Evolutionary conservation across 2,113 vertebrate species (phyloP).

Genomic region (Pygoscelis antarcticus): DNA sequence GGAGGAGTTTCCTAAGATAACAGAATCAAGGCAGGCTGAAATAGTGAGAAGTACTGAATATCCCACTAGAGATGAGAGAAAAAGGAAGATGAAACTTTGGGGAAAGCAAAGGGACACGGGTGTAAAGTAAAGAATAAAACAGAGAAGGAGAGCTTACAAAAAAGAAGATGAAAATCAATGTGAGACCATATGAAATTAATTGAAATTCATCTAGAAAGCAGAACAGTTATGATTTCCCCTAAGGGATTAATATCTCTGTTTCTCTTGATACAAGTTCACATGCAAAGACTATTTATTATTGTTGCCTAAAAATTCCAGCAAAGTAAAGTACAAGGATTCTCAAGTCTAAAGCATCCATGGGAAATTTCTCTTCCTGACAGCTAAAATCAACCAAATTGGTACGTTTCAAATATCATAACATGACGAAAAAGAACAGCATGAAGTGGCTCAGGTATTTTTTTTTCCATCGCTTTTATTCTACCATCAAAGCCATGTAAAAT

Average conservation of each 20-base stretch:
- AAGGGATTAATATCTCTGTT: constrained; percentile 34
- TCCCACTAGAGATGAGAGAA: neutral
- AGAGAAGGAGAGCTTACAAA: neutral
- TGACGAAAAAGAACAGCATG: constrained; percentile 14
- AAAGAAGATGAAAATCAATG: neutral
- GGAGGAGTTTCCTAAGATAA: neutral
- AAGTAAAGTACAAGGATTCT: constrained; percentile 14
- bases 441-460: neutral
- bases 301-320: constrained; percentile 41
- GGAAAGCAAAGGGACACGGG: neutral
- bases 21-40: neutral
- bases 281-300: constrained; percentile 59
- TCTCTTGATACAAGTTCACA: constrained; percentile 54
- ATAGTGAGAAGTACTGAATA: neutral
- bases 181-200: neutral
- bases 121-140: neutral
- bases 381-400: constrained; percentile 2
- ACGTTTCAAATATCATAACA: neutral
- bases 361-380: constrained; percentile 22
- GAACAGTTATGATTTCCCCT: constrained; percentile 14
- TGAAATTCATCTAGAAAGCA: constrained; percentile 8
- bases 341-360: constrained; percentile 33
- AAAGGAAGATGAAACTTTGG: neutral
- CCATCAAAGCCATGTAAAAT: constrained; percentile 15
- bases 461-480: neutral